Conservation (phyloP, 2,888 invertebrate genomes). For the Mactromeris polynyma region DNA sequence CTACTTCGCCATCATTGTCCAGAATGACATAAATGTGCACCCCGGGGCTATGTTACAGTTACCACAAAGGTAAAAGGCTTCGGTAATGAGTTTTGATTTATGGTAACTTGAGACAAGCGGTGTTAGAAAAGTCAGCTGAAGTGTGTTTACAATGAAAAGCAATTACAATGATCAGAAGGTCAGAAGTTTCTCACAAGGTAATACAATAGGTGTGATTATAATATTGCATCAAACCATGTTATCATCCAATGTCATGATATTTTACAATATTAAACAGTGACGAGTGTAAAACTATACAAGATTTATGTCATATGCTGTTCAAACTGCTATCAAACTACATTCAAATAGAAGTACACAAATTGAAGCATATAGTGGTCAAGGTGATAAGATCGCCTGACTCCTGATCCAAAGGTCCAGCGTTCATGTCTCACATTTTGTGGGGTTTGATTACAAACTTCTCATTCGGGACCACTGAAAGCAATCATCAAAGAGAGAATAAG, state of each 20-base stretch:
- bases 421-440: no score
- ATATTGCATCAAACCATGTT: background rate
- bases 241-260: background rate
- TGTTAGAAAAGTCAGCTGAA: background rate
- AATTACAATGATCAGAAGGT: background rate
- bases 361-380: no score
- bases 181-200: background rate
- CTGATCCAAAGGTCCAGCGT: no score
- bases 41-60: slow-evolving; percentile 1
- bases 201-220: background rate
- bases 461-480: no score
- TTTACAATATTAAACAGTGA: background rate
- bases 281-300: no score
- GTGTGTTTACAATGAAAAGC: background rate
- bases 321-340: no score
- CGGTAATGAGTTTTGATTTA: slow-evolving; percentile 32
- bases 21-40: slow-evolving; percentile 28
- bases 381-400: no score
- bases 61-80: background rate
- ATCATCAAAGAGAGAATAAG: no score
- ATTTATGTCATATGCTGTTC: no score
- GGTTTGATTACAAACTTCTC: no score
- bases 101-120: slow-evolving; percentile 27
- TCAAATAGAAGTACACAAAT: no score
- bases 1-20: slow-evolving; percentile 22